phyloP scores from a whole-genome alignment of 2,888 invertebrate genomes.

The Steinernema hermaphroditum region DNA sequence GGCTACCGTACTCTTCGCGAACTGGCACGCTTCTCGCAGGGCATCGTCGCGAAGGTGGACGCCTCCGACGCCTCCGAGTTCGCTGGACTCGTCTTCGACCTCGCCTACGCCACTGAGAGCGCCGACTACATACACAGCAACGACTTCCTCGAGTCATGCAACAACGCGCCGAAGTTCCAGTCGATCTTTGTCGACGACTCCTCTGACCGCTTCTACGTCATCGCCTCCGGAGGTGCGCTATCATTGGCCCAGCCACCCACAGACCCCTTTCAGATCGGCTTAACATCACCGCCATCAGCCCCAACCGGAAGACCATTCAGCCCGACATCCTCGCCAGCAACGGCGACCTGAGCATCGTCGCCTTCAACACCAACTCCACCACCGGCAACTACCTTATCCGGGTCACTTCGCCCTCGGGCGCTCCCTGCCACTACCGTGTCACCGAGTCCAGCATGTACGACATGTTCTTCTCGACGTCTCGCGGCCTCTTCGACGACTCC shows the following conservation, averaged over 20 bases:
- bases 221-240: slow-evolving; percentile 47
- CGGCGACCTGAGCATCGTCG: not conserved
- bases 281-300: slow-evolving; percentile 42
- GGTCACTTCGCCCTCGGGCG: not conserved
- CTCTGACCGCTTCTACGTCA: slow-evolving; percentile 39
- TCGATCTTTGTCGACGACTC: slow-evolving; percentile 56
- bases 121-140: slow-evolving; percentile 43
- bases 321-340: not conserved
- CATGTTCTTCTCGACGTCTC: slow-evolving; percentile 48
- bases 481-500: slow-evolving; percentile 44
- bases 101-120: slow-evolving; percentile 39
- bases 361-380: not conserved
- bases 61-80: not conserved
- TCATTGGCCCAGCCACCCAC: slow-evolving; percentile 35
- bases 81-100: not conserved
- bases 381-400: slow-evolving; percentile 6
- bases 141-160: slow-evolving; percentile 54
- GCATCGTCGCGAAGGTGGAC: slow-evolving; percentile 31
- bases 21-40: slow-evolving; percentile 41
- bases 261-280: slow-evolving; percentile 40
- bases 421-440: slow-evolving; percentile 53
- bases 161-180: slow-evolving; percentile 46
- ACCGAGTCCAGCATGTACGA: slow-evolving; percentile 44
- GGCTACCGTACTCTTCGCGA: slow-evolving; percentile 36
- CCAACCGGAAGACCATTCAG: not conserved